A percentile compares a stretch with the other conserved stretches of the same genome.
phyloP scores from a whole-genome alignment of 2,888 invertebrate genomes.

The Tetranychus piercei region DNA sequence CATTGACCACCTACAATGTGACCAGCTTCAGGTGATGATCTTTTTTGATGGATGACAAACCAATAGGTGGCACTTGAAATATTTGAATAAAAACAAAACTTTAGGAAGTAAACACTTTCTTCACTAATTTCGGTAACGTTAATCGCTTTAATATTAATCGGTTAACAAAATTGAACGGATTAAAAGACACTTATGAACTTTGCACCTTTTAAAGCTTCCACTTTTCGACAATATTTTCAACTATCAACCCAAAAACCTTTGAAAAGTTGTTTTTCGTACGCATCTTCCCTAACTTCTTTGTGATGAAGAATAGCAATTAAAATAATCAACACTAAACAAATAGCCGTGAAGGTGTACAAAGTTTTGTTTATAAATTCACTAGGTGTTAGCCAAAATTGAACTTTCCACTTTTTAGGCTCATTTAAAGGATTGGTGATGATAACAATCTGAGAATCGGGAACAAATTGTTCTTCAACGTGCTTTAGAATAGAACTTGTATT shows the following conservation, averaged over 20 bases:
- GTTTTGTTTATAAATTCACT: constrained; percentile 76
- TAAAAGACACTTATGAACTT: too few relatives aligned
- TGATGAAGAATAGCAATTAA: constrained; percentile 69
- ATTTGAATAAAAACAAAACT: too few relatives aligned
- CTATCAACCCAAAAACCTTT: constrained; percentile 16
- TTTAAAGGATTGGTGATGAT: constrained; percentile 63
- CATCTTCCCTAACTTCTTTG: constrained; percentile 47
- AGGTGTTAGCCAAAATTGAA: constrained; percentile 82
- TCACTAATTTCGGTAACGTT: too few relatives aligned
- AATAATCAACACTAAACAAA: constrained; percentile 60
- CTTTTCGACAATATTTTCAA: neutral
- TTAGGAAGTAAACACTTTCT: too few relatives aligned
- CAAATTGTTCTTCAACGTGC: constrained; percentile 60
- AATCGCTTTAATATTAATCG: too few relatives aligned
- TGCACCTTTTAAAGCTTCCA: too few relatives aligned
- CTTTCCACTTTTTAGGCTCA: constrained; percentile 62
- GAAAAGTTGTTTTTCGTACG: constrained; percentile 15
- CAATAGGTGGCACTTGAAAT: too few relatives aligned
- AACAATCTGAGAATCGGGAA: constrained; percentile 93
- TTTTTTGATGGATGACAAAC: too few relatives aligned
- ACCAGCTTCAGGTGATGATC: too few relatives aligned
- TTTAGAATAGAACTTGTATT: constrained; percentile 15
- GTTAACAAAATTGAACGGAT: too few relatives aligned
- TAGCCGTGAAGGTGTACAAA: constrained; percentile 64
- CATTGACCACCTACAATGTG: too few relatives aligned